Evolutionary conservation across 2,113 vertebrate species (phyloP).

Genomic region (Siphamia tubifer): DNA sequence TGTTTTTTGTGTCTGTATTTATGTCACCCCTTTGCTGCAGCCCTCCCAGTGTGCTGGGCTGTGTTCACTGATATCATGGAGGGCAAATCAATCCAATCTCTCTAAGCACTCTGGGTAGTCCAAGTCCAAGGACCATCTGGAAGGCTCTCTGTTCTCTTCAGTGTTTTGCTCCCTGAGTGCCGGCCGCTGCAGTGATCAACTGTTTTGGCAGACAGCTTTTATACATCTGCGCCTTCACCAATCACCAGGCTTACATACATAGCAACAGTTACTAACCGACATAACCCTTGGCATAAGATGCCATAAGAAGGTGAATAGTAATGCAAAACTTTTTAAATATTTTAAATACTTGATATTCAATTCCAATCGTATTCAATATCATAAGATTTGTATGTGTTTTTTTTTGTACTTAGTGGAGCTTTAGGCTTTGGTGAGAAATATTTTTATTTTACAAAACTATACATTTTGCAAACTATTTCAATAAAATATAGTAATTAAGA

Average conservation of each 20-base stretch:
- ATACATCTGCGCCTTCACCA: conserved; percentile 21
- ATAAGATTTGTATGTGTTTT: neutral
- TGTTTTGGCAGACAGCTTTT: conserved; percentile 43
- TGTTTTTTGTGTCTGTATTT: conserved; percentile 49
- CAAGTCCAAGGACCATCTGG: conserved; percentile 68
- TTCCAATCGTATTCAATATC: no score
- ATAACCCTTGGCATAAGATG: conserved; percentile 34
- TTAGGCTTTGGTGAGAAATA: neutral
- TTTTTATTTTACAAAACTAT: no score
- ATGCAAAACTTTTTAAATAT: neutral
- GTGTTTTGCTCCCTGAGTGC: conserved; percentile 44
- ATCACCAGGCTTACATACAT: conserved; percentile 38
- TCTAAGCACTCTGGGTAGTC: conserved; percentile 68
- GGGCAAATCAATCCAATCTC: conserved; percentile 74
- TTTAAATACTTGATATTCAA: neutral
- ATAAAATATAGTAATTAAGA: no score
- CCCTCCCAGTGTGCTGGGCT: conserved; percentile 15
- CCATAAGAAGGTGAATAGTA: conserved; percentile 15
- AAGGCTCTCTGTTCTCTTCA: conserved; percentile 51
- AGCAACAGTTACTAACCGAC: conserved; percentile 55
- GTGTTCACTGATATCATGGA: conserved; percentile 54
- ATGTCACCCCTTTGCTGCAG: conserved; percentile 20
- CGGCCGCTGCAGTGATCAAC: conserved; percentile 59
- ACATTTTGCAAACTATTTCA: no score
- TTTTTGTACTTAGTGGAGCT: no score